Evolutionary conservation across 2,888 invertebrate species (phyloP), one percentile per base, ranked within the genome.

Genomic region (Andrena hattorfiana): DNA sequence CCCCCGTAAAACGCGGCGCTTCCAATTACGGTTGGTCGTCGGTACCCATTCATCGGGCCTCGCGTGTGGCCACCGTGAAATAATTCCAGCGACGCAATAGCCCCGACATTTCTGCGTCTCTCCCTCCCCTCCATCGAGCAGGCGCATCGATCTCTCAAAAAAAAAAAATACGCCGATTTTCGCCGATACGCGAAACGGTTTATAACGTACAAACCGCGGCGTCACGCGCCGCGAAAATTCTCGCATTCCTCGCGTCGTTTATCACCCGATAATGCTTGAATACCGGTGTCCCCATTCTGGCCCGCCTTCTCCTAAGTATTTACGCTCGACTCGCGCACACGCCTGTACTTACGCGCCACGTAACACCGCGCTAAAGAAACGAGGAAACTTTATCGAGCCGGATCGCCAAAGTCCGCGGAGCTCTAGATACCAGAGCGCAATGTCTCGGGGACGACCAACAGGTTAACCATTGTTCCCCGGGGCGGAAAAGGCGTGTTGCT

Each of bases 281-380:
- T 63, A 71, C 83, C 83, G 78, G 82, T 87, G 88, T 87, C 88
- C 88, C 81, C 89, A 85, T 88, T 87, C 73, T 80, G 84, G 68
- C 80, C 81, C 85, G 83, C 85, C 88, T 89, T 87, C 83, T 89
- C 77, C 86, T 83, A 86, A 77, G 82, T 77, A 85, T 84, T 86
- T 77, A 81, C 78, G 77, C 83, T 74, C 59, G 64, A 5, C 77
- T 42, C 67, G 59, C 70, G 3, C 72, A 28, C 48, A 13, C 10
- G 49, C 23, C 32, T 64, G 73, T 54, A 42, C 54, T 42, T 60
- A 64, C 74, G 28, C 42, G 60, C 73, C 71, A 72, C 82, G 77
- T 66, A 76, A 64, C 67, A 30, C 35, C 26, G 48, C 54, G 32
- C 60, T 23, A 73, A 81, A 70, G 70, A 56, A 73, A 77, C 78